Evolutionary conservation across 2,113 vertebrate genomes (phyloP).

Genomic region (Trachemys scripta): DNA sequence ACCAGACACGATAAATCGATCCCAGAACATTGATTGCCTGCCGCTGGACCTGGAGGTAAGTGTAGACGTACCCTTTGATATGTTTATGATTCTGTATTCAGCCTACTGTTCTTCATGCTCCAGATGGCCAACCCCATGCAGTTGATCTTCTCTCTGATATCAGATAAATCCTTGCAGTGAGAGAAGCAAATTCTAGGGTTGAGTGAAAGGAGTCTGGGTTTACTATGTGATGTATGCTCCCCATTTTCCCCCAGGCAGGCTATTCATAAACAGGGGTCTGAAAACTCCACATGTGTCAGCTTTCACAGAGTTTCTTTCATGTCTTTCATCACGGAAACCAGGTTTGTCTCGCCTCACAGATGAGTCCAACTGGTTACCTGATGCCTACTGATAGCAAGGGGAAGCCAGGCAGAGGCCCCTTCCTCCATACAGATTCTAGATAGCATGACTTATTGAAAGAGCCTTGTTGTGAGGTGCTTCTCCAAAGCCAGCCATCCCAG

Average conservation of each 20-base stretch:
- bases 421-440: neutral
- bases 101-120: neutral
- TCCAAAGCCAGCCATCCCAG: constrained; percentile 28
- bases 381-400: neutral
- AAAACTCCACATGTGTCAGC: neutral
- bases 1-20: too few relatives aligned
- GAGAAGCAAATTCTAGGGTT: neutral
- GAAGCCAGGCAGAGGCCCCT: neutral
- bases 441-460: neutral
- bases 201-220: neutral
- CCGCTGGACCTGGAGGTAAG: too few relatives aligned
- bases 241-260: neutral
- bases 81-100: neutral
- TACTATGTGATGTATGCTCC: neutral
- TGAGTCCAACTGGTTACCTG: neutral
- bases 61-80: neutral
- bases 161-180: neutral
- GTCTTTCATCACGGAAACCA: neutral
- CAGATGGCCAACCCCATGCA: neutral
- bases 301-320: neutral
- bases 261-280: neutral
- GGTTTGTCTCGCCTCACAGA: neutral
- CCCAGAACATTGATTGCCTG: too few relatives aligned
- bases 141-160: neutral
- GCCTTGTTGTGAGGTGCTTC: constrained; percentile 17